Base-by-base conservation (phyloP, 1,140 invertebrate genomes). In the Bombus breviceps region DNA sequence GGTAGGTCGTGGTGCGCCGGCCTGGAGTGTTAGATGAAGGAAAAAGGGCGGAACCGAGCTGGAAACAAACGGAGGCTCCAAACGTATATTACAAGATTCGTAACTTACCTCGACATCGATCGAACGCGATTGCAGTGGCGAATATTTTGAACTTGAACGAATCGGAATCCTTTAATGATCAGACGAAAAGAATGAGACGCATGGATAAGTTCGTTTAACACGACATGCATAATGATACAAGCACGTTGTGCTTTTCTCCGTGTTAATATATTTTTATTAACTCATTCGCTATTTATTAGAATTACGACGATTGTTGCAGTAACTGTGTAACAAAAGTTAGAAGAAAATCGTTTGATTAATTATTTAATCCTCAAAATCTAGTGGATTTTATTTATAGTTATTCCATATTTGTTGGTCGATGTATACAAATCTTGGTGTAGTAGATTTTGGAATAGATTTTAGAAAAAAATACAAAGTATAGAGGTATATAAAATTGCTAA, bases 51-150 rank as follows among this genome's bases (percentile, higher is more conserved):
- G 43, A 0, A 37, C 32, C 39, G 28, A 10, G 2, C 1, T 8
- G 6, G 62, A 32, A n/a, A 32, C 43, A 53, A 32, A 74, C 57
- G 59, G 39, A 66, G n/a, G 3, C n/a, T n/a, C 2, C 6, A 15
- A 34, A 66, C 28, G 47, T 71, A 39, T 71, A 71, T 71, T 53
- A 69, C 22, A 73, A 62, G 68, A n/a, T 39, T 34, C 47, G 81
- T 77, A 86, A 77, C 41, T 76, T 25, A n/a, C 32, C n/a, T 71
- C 32, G 41, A 43, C 57, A 75, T 74, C 77, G 78, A 66, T 64
- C 59, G 28, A 3, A 32, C 8, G 8, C 22, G 13, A 13, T 41
- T 32, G 18, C 34, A 32, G 12, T 22, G 37, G 41, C 28, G 18
- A 37, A 34, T 68, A 32, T 68, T 68, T 39, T 39, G 10, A 39